phyloP scores from a whole-genome alignment of 2,113 vertebrate species.

The Triplophysa rosa region DNA sequence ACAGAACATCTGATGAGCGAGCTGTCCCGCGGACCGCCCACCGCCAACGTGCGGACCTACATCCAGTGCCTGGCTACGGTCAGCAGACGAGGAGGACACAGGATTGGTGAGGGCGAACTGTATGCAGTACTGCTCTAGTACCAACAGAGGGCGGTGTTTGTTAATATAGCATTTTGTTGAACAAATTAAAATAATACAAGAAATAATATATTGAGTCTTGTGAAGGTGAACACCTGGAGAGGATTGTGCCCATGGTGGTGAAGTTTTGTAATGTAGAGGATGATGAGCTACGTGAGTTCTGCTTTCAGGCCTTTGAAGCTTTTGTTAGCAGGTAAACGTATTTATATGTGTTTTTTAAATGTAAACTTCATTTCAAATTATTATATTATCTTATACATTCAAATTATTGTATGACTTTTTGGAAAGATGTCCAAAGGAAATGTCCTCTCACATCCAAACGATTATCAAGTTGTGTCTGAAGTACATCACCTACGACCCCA shows the following conservation, averaged over 20 bases:
- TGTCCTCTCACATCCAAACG: conserved; percentile 80
- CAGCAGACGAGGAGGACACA: conserved; percentile 89
- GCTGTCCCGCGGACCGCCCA: conserved; percentile 74
- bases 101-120: conserved; percentile 77
- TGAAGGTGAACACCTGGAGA: conserved; percentile 87
- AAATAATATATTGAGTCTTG: neutral
- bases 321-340: conserved; percentile 82
- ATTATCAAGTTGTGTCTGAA: conserved; percentile 87
- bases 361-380: neutral
- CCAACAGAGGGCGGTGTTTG: conserved; percentile 30
- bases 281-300: conserved; percentile 89
- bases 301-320: conserved; percentile 92
- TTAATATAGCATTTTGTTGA: neutral
- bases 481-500: conserved; percentile 91
- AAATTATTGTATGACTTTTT: neutral
- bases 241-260: conserved; percentile 86
- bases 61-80: conserved; percentile 91
- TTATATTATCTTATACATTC: no score
- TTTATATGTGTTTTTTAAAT: neutral
- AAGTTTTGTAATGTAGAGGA: conserved; percentile 88
- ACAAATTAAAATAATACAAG: neutral
- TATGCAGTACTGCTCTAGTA: neutral
- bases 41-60: conserved; percentile 83
- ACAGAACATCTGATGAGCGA: conserved; percentile 83
- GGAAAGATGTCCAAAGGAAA: conserved; percentile 89